Evolutionary conservation across 2,113 vertebrate species (phyloP).

Genomic region (Herpetotheres cachinnans): DNA sequence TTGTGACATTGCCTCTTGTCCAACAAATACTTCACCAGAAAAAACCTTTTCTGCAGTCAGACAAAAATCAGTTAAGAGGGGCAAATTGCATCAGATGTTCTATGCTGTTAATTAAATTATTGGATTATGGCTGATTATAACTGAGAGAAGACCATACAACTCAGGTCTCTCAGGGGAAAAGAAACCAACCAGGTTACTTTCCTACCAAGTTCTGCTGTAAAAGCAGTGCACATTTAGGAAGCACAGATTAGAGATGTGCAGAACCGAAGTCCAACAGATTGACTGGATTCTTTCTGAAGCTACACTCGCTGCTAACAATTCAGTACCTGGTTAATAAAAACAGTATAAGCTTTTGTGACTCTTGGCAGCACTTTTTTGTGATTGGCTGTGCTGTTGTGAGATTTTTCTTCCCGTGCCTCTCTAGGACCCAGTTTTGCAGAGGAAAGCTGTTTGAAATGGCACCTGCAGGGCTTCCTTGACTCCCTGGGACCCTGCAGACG

Average conservation of each 20-base stretch:
- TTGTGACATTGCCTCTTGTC: neutral
- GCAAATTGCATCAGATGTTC: neutral
- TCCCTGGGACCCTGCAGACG: neutral
- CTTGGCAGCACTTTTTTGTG: neutral
- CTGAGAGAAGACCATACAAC: neutral
- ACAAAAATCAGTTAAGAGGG: neutral
- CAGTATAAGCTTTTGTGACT: neutral
- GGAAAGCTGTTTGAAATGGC: neutral
- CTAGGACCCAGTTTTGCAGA: neutral
- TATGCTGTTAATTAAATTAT: neutral
- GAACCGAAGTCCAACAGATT: neutral
- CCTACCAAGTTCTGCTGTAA: too few relatives aligned
- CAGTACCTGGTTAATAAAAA: neutral
- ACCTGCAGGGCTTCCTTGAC: neutral
- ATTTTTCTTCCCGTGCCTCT: neutral
- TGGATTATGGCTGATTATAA: neutral
- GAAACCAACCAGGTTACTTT: neutral
- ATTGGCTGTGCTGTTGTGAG: neutral
- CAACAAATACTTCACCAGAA: neutral
- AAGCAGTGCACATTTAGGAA: neutral
- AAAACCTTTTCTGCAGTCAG: accelerated
- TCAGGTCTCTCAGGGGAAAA: neutral
- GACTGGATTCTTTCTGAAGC: neutral
- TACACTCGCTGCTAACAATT: neutral
- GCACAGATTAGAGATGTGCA: neutral